A percentile compares a stretch with the other conserved stretches of the same genome.
Conservation (phyloP, 1,140 invertebrate genomes). For the Zaprionus kolodkinae region DNA sequence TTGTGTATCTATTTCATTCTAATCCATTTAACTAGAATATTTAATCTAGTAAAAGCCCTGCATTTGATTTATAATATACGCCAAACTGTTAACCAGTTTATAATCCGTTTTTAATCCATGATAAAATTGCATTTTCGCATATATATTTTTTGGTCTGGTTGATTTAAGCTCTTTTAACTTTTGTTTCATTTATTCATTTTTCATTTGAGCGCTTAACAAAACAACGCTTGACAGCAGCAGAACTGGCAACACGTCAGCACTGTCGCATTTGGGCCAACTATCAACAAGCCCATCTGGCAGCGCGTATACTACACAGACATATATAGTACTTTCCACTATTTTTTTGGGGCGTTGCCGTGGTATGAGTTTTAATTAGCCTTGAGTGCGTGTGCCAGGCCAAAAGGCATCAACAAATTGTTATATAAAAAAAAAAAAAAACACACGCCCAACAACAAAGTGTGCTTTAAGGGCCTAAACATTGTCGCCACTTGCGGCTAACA, state of each 20-base stretch:
- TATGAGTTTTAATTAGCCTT: conserved; percentile 77
- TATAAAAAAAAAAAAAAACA: conserved; percentile 52
- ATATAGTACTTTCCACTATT: not conserved
- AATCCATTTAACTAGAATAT: not conserved
- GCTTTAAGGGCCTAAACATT: conserved; percentile 71
- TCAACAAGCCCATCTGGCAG: conserved; percentile 32
- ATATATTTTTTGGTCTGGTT: not conserved
- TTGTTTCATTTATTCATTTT: not conserved
- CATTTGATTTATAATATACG: not conserved
- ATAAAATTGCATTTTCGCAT: not conserved
- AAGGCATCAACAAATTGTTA: conserved; percentile 79
- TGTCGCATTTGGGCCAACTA: conserved; percentile 60
- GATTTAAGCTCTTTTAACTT: conserved; percentile 1
- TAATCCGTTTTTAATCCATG: not conserved
- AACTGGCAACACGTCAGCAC: conserved; percentile 64
- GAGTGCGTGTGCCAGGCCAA: conserved; percentile 70
- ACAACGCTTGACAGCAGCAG: not conserved
- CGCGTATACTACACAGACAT: not conserved
- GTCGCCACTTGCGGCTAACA: conserved; percentile 53
- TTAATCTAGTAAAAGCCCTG: not conserved
- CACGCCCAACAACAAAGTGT: conserved; percentile 73
- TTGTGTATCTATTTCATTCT: not conserved
- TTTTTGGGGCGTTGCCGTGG: conserved; percentile 61
- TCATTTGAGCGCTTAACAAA: not conserved
- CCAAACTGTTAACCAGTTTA: not conserved